Evolutionary conservation across 2,888 invertebrate species (phyloP), one percentile per base, ranked within the genome.

Genomic region (Phengaris alcon): DNA sequence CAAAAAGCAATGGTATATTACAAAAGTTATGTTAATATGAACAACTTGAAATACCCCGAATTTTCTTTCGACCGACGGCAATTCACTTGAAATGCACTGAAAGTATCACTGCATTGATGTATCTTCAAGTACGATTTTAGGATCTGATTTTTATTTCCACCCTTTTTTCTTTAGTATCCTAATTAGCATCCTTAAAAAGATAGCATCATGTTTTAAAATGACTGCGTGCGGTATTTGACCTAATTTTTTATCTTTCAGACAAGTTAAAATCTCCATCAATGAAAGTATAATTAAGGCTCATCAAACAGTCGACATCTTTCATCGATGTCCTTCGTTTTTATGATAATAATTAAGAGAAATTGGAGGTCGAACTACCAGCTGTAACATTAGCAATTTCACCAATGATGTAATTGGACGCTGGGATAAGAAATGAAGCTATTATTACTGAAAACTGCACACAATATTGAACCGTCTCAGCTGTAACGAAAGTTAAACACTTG

Each of bases 1-100:
- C 72, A 72, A 72, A 72, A 72, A 72, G 51, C 52, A 72, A 72
- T 54, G 72, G 15, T 69, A 15, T 48, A 69, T 48, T 48, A 68
- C 68, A 48, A 48, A 48, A 44, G 68, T 13, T 68, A 68, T 68
- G 48, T 44, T 68, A 68, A 68, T 48, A 59, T 35, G 35, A 35
- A n/a, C 52, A 64, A 69, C 48, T 69, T 46, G 48, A 48, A 69
- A 48, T 9, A 8, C 69, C 46, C 46, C n/a, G 68, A 22, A 46
- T 68, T 44, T 68, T 22, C 48, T 69, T 48, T 44, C 64, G 64
- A 12, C 35, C 64, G 35, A 6, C 64, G 35, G 35, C 35, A 44
- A 44, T 12, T 44, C 35, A 64, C 35, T 44, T 4, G 1, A 10
- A 10, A 64, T 5, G 22, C 22, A 59, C 9, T 59, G 59, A 5